These are phyloP conservation scores for Bungarus multicinctus DNA, from an alignment of 2,113 vertebrate genomes.

Conservation along the genomic window DNA sequence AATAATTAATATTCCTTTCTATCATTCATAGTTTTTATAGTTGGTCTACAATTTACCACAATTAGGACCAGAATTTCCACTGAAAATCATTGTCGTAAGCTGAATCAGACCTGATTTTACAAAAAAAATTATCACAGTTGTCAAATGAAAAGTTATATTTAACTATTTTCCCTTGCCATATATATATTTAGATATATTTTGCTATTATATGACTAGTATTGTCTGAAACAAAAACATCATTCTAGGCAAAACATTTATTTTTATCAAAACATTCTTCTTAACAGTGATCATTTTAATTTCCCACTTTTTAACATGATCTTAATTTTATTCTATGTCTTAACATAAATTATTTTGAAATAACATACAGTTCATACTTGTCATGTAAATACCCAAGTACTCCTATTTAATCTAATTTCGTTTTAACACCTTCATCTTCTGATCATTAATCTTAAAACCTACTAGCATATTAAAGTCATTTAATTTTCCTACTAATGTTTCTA, in stretches of 20 bases:
- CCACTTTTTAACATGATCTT: background rate
- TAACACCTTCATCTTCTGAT: background rate
- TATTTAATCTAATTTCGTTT: background rate
- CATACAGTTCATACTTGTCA: background rate
- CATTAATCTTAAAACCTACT: background rate
- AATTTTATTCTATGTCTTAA: background rate
- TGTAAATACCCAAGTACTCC: background rate
- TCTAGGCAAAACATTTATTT: background rate
- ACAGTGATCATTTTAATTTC: background rate
- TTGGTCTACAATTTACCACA: background rate
- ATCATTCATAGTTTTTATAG: background rate
- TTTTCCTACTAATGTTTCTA: background rate
- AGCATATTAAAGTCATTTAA: background rate
- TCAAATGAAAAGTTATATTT: background rate
- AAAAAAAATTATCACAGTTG: background rate
- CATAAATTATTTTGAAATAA: background rate
- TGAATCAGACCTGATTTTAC: background rate
- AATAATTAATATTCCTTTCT: background rate
- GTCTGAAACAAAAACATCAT: background rate
- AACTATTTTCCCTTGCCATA: background rate
- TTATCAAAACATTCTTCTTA: background rate
- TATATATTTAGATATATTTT: background rate
- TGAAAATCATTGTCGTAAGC: background rate
- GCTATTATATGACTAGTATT: background rate
- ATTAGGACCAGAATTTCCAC: background rate